Base-by-base conservation (phyloP, 1,140 invertebrate genomes). In the Brachionus angularis region DNA sequence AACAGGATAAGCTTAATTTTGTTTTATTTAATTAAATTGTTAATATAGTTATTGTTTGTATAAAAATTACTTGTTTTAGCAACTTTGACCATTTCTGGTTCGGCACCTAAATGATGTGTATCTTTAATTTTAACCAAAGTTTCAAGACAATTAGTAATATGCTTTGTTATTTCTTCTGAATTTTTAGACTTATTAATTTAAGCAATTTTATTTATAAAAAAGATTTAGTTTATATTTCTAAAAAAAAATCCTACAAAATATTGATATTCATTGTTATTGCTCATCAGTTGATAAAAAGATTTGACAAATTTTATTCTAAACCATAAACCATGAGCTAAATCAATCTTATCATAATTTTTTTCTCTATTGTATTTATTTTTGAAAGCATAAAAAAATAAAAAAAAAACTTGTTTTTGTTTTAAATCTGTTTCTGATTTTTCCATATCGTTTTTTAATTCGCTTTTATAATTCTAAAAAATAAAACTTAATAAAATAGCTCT, bases 381-480 rank as follows among this genome's bases (percentile, higher is more conserved):
- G 12, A 52, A 52, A 42, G 16, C 10, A 14, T 42, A 14, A 14
- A 14, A 14, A 14, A 42, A 42, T 21, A 39, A 58, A 10, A 29
- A 18, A n/a, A 39, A 18, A 12, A 39, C 53, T 14, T 39, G 21
- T 39, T 42, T 58, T 39, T 55, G 16, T 33, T 58, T 39, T 23
- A n/a, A n/a, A n/a, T n/a, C n/a, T n/a, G n/a, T n/a, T n/a, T n/a
- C n/a, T n/a, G n/a, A n/a, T n/a, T 58, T 21, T 12, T 5, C 14
- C 10, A 3, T 7, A 7, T 58, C 53, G 3, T 18, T 18, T 58
- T 58, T 58, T 3, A 39, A 12, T 58, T 58, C 53, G 50, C 79
- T 74, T 75, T 79, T 78, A 21, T 79, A 74, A 73, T 82, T 78
- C 21, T 18, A 8, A 12, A 10, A 71, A 21, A 47, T 18, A 42